Conservation (phyloP, 2,113 vertebrate genomes). For the Gymnogyps californianus region DNA sequence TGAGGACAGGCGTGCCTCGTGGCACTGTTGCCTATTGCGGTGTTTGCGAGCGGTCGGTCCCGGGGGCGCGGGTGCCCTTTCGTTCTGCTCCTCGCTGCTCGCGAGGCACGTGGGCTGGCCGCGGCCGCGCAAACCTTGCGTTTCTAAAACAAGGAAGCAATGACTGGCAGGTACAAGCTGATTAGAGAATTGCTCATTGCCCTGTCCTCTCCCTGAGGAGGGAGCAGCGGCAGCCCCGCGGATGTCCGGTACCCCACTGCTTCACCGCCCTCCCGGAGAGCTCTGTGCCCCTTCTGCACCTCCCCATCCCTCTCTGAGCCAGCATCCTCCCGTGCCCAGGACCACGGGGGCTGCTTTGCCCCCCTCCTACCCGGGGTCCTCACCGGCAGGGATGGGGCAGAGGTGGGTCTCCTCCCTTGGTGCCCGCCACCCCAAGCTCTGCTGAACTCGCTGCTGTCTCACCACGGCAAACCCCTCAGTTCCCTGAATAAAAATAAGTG, state of each 20-base stretch:
- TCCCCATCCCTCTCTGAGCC: background rate
- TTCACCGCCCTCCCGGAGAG: rapidly evolving
- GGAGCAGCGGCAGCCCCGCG: background rate
- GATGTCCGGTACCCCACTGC: rapidly evolving
- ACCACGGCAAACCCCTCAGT: rapidly evolving
- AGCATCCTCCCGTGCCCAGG: rapidly evolving
- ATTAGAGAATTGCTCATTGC: background rate
- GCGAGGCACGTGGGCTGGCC: rapidly evolving
- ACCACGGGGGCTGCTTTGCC: rapidly evolving
- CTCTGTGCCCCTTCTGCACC: background rate
- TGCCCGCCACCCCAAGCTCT: background rate
- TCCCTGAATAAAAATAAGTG: background rate
- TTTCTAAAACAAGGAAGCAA: background rate
- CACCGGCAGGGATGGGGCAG: rapidly evolving
- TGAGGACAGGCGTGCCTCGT: rapidly evolving
- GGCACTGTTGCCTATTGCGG: rapidly evolving
- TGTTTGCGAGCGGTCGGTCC: rapidly evolving
- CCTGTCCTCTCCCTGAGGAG: too few relatives aligned
- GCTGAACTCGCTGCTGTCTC: background rate
- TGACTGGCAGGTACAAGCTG: rapidly evolving
- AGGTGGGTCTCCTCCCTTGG: background rate
- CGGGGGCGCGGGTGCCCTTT: rapidly evolving
- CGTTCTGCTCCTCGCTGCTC: too few relatives aligned
- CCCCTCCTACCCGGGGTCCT: rapidly evolving
- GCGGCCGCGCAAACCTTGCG: rapidly evolving